Conservation (phyloP, 2,888 invertebrate genomes). For the Spodoptera picta region DNA sequence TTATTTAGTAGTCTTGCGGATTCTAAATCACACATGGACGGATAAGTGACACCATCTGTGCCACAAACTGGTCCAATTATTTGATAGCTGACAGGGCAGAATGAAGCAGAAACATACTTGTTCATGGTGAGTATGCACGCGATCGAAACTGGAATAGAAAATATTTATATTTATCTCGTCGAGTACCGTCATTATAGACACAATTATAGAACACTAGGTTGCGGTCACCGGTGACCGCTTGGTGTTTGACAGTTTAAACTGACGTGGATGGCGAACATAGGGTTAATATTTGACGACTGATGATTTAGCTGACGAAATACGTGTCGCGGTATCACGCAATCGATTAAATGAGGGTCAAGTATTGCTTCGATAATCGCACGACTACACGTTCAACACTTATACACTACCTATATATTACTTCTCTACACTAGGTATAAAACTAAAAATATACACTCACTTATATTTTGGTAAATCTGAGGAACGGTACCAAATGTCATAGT, state of each 20-base stretch:
- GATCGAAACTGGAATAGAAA: conserved; percentile 31
- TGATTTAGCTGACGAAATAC: not conserved
- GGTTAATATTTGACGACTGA: not conserved
- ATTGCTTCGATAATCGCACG: conserved; percentile 2
- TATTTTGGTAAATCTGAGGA: conserved; percentile 4
- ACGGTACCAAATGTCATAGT: conserved; percentile 4
- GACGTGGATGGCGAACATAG: not conserved
- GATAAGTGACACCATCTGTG: conserved; percentile 51
- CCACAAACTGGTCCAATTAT: conserved; percentile 55
- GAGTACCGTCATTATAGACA: too few species aligned
- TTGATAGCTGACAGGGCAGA: conserved; percentile 50
- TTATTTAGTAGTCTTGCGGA: conserved; percentile 38
- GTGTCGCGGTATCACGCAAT: conserved; percentile 7
- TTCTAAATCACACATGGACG: conserved; percentile 54
- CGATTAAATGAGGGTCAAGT: conserved; percentile 9
- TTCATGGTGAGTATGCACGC: conserved; percentile 12
- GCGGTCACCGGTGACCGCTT: too few species aligned
- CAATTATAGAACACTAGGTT: too few species aligned
- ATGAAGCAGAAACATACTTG: conserved; percentile 8
- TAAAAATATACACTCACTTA: conserved; percentile 20
- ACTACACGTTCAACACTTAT: conserved; percentile 22
- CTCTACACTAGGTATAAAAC: not conserved
- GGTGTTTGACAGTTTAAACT: too few species aligned
- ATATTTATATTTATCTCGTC: too few species aligned
- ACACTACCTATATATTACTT: not conserved